Percentiles rank a stretch among this genome's conserved stretches.
These are phyloP conservation scores for Pammene aurita DNA, from an alignment of 2,888 invertebrate genomes.

Conservation along the genomic window DNA sequence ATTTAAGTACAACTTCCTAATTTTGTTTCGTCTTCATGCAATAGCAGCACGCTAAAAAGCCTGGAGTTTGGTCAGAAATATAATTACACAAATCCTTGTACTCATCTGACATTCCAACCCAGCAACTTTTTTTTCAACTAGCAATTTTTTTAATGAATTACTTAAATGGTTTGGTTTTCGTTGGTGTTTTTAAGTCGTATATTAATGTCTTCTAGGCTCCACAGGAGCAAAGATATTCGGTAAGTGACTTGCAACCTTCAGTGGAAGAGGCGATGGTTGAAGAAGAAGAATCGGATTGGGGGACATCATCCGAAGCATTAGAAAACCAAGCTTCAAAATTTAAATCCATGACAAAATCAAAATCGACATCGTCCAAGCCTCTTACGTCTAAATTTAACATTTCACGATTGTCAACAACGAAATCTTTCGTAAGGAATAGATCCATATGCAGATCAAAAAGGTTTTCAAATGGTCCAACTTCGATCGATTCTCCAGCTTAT, in stretches of 20 bases:
- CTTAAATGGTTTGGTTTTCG: no score
- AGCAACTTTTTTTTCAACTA: no score
- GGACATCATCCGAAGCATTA: conserved; percentile 48
- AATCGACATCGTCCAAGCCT: conserved; percentile 47
- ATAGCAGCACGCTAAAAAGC: no score
- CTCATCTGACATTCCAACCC: no score
- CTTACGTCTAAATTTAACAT: conserved; percentile 7
- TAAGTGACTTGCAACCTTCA: conserved; percentile 54
- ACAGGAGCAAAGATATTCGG: conserved; percentile 48
- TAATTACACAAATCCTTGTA: no score
- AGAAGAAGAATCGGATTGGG: conserved; percentile 62
- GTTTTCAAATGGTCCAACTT: conserved; percentile 43
- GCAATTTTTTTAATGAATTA: no score
- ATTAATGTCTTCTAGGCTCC: no score
- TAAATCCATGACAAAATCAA: conserved; percentile 50
- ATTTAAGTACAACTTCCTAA: no score
- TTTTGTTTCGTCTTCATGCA: no score
- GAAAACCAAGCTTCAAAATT: conserved; percentile 51
- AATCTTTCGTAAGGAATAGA: conserved; percentile 9
- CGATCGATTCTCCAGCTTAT: conserved; percentile 45
- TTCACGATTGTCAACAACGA: conserved; percentile 9
- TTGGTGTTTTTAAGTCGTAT: no score
- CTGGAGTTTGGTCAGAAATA: no score
- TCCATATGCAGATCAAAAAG: conserved; percentile 50
- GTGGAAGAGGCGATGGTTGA: conserved; percentile 46